phyloP scores from a whole-genome alignment of 2,113 vertebrate genomes.

The Myotis brandtii region DNA sequence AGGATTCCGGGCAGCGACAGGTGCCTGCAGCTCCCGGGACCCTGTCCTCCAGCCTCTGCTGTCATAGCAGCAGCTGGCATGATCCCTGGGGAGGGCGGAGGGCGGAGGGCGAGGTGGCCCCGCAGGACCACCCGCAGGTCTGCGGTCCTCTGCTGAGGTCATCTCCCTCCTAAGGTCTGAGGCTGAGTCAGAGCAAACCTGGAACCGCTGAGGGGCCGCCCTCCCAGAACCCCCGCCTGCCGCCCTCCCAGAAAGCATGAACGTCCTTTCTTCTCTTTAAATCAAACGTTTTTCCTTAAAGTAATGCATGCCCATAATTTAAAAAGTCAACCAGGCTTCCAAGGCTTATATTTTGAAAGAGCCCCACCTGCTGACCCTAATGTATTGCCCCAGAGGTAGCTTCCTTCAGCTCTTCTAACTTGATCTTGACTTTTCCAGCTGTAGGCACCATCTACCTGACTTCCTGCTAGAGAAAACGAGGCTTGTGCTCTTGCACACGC shows the following conservation, averaged over 20 bases:
- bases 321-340: constrained; percentile 82
- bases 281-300: not conserved
- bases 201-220: not conserved
- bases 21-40: not conserved
- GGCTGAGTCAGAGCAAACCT: constrained; percentile 27
- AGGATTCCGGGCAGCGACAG: constrained; percentile 54
- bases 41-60: not conserved
- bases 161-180: constrained; percentile 26
- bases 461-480: not conserved
- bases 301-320: not conserved
- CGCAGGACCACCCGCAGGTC: not conserved
- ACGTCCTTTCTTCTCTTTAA: not conserved
- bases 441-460: not conserved
- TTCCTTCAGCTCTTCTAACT: not conserved
- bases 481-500: not conserved
- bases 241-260: not conserved
- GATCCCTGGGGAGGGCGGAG: not conserved
- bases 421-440: not conserved
- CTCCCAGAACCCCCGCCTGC: not conserved
- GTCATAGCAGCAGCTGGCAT: not conserved
- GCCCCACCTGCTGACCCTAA: not conserved
- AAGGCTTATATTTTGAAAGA: not conserved
- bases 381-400: not conserved
- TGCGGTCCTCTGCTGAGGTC: constrained; percentile 27
- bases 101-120: not conserved